phyloP scores from a whole-genome alignment of 2,797 vertebrate species.

The Xyrichtys novacula region DNA sequence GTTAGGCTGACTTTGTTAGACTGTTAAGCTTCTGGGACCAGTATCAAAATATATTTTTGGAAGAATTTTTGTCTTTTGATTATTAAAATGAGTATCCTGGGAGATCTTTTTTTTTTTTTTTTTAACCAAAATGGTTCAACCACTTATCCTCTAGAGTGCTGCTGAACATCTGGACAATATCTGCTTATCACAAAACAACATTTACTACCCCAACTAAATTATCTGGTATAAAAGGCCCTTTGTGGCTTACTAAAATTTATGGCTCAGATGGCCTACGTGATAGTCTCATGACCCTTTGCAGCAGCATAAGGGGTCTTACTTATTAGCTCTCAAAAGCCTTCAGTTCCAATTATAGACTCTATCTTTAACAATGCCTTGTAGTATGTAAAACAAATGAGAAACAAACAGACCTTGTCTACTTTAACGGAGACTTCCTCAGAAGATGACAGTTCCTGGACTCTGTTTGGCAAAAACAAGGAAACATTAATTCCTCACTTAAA shows the following conservation, averaged over 20 bases:
- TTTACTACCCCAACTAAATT: conserved; percentile 7
- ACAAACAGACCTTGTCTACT: conserved; percentile 80
- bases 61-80: no score
- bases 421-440: conserved; percentile 62
- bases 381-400: neutral
- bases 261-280: neutral
- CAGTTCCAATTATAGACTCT: neutral
- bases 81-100: no score
- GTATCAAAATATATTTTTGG: no score
- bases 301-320: neutral
- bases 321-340: neutral
- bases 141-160: neutral
- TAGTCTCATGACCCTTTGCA: neutral
- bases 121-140: no score
- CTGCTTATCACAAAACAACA: neutral
- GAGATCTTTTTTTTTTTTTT: no score
- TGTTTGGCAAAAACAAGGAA: conserved; percentile 31
- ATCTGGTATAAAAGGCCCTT: neutral
- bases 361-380: neutral
- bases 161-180: conserved; percentile 13
- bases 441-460: conserved; percentile 44
- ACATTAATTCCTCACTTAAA: neutral
- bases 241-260: neutral
- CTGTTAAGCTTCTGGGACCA: no score
- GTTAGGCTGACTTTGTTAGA: no score